Conservation (phyloP, 2,888 invertebrate genomes). For the Polydrusus cervinus region DNA sequence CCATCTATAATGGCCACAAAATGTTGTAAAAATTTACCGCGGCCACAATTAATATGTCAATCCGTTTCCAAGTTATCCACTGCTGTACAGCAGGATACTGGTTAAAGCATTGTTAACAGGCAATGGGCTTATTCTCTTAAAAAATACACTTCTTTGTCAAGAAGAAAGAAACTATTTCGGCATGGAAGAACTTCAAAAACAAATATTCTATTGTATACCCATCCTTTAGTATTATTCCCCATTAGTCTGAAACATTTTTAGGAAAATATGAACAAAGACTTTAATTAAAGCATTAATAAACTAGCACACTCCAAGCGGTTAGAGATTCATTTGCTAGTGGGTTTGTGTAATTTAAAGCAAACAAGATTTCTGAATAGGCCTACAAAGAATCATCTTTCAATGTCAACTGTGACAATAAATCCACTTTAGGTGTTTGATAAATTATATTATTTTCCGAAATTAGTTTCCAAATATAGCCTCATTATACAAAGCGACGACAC, state of each 20-base stretch:
- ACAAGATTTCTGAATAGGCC: constrained; percentile 46
- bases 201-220: background rate
- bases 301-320: constrained; percentile 46
- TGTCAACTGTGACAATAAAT: constrained; percentile 48
- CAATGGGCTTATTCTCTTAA: no score
- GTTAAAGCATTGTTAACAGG: no score
- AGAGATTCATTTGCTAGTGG: constrained; percentile 47
- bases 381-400: constrained; percentile 48
- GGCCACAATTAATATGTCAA: no score
- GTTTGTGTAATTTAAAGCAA: constrained; percentile 51
- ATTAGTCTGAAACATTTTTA: constrained; percentile 45
- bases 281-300: constrained; percentile 53
- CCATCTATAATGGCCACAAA: no score
- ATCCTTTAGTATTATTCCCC: constrained; percentile 27
- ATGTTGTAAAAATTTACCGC: no score
- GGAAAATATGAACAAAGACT: constrained; percentile 44
- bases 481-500: constrained; percentile 27
- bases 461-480: constrained; percentile 22
- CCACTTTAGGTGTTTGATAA: constrained; percentile 44
- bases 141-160: no score
- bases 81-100: no score
- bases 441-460: constrained; percentile 33
- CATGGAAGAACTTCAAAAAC: no score
- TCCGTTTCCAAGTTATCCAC: no score
- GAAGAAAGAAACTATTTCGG: no score